Conservation (phyloP, 1,140 invertebrate genomes). For the Helicoverpa armigera region DNA sequence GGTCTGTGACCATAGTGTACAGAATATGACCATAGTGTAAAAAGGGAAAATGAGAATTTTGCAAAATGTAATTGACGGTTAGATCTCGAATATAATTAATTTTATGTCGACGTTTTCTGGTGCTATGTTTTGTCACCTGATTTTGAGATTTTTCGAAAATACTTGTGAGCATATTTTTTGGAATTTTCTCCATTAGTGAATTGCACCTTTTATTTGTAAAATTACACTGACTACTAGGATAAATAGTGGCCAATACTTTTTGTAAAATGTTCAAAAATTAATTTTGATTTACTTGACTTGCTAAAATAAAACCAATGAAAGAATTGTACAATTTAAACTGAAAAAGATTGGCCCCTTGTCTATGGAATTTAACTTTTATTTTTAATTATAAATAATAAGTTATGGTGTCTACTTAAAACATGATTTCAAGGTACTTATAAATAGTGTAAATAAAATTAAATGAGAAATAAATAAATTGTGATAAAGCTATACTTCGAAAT, state of each 20-base stretch:
- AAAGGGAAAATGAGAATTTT: background rate
- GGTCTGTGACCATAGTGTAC: conserved; percentile 1
- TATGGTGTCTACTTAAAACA: conserved; percentile 3
- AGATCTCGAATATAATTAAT: conserved; percentile 16
- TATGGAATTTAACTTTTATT: background rate
- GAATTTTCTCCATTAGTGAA: background rate
- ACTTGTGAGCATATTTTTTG: background rate
- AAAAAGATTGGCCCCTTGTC: background rate
- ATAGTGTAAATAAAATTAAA: conserved; percentile 7
- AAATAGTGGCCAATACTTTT: too few species aligned
- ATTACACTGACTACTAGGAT: background rate
- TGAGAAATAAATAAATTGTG: conserved; percentile 26
- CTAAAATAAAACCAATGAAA: too few species aligned
- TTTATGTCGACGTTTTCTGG: background rate
- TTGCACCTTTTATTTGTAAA: background rate
- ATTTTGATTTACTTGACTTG: too few species aligned
- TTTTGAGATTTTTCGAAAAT: background rate
- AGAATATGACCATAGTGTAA: conserved; percentile 21
- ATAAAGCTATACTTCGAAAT: conserved; percentile 13
- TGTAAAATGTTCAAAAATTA: too few species aligned
- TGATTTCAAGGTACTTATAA: conserved; percentile 1
- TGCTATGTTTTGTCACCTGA: background rate
- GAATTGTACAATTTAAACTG: too few species aligned
- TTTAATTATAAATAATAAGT: background rate
- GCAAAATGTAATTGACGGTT: conserved; percentile 1